Evolutionary conservation across 2,113 vertebrate species (phyloP).

Genomic region (Furnarius figulus): DNA sequence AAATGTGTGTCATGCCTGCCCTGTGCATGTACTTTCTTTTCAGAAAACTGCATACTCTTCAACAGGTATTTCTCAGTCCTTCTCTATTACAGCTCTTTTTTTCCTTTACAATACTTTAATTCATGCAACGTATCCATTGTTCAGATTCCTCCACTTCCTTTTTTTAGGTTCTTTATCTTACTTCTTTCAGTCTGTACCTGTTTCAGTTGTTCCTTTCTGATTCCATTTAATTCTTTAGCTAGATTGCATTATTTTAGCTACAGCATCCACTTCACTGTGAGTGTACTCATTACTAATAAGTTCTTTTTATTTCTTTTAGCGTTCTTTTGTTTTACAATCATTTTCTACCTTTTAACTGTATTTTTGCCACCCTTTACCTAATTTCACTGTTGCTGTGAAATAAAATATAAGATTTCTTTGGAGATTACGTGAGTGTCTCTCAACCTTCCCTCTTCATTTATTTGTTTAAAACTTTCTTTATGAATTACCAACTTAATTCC

Average conservation of each 20-base stretch:
- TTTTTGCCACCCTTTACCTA: neutral
- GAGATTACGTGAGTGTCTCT: neutral
- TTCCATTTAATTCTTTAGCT: neutral
- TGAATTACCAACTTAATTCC: neutral
- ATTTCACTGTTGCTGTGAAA: neutral
- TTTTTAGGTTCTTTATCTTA: neutral
- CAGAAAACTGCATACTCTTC: neutral
- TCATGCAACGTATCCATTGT: neutral
- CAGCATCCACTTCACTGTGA: neutral
- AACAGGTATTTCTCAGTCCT: neutral
- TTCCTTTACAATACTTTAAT: neutral
- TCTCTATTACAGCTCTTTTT: neutral
- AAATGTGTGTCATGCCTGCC: neutral
- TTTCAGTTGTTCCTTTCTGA: neutral
- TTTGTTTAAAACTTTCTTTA: neutral
- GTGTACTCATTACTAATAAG: neutral
- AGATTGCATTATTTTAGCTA: neutral
- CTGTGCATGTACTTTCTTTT: neutral
- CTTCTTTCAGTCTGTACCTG: neutral
- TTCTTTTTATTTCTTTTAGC: neutral
- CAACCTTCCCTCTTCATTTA: neutral
- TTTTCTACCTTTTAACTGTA: neutral
- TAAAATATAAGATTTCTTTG: neutral
- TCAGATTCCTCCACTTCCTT: neutral
- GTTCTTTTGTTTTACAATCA: neutral